phyloP scores from a whole-genome alignment of 2,888 invertebrate species.

The Tenthredo amoena region DNA sequence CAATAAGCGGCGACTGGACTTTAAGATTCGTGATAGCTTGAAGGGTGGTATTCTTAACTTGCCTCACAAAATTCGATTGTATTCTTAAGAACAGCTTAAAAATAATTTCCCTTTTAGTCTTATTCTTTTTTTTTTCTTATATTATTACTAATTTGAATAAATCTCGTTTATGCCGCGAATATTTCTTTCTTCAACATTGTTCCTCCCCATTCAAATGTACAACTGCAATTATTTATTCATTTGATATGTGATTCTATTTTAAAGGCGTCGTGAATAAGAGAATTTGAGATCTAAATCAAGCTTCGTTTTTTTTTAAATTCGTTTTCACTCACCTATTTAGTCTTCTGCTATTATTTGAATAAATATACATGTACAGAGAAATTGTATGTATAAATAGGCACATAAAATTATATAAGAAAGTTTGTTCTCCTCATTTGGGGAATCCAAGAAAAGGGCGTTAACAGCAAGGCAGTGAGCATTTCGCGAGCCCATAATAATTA shows the following conservation, averaged over 20 bases:
- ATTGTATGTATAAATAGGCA: neutral
- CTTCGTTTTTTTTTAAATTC: neutral
- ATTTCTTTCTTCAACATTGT: neutral
- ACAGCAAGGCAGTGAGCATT: constrained; percentile 4
- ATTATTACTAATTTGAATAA: constrained; percentile 16
- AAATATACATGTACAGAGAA: neutral
- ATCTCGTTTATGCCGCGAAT: constrained; percentile 1
- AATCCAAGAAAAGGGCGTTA: constrained; percentile 10
- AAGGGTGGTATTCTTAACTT: neutral
- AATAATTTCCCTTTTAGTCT: neutral
- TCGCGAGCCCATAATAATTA: constrained; percentile 21
- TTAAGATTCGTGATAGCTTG: neutral
- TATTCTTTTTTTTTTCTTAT: neutral
- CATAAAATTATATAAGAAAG: neutral
- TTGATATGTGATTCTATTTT: constrained; percentile 14
- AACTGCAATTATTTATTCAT: constrained; percentile 33
- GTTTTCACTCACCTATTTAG: neutral
- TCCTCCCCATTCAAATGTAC: neutral
- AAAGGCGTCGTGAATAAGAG: neutral
- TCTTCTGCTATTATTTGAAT: neutral
- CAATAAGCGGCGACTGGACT: neutral
- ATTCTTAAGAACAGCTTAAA: neutral
- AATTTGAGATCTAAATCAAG: neutral
- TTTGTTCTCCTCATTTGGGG: neutral
- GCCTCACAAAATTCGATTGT: neutral